Evolutionary conservation across 2,888 invertebrate genomes (phyloP), one percentile per base, ranked within the genome.

Genomic region (Scotopteryx bipunctaria): DNA sequence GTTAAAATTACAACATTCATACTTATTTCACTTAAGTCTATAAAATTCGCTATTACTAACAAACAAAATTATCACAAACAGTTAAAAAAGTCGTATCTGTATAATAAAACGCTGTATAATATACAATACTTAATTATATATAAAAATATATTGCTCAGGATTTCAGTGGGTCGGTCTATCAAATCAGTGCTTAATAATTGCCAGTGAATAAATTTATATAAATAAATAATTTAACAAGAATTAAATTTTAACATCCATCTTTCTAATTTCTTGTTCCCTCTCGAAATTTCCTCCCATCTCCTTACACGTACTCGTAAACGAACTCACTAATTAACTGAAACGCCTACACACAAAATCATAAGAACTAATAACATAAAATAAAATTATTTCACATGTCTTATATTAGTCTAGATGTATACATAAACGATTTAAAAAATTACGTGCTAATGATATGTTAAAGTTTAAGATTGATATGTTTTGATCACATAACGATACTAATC

Each of bases 131-230:
- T 86, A 87, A 81, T 84, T 80, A 83, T 81, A 81, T 87, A 86
- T 86, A 86, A 88, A 88, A 89, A 89, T 87, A 88, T 89, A 89
- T 88, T 88, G 87, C 89, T 89, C 86, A 86, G 80, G 83, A 72
- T 89, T 86, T 69, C 86, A 81, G 77, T 85, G 86, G 85, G 84
- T 86, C 82, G 84, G 85, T 86, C 74, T 80, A 81, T 82, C 73
- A 81, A 86, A 84, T 86, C 87, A 86, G 87, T 86, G 78, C 86
- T 61, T 73, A 72, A 76, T 74, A 75, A 67, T 76, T 73, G 71
- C 66, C 68, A 68, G 74, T 69, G 66, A 58, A 47, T 49, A 53
- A 49, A 55, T 53, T 32, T 64, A 58, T 66, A 67, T 60, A 63
- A 68, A 62, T 62, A 59, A 57, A 51, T 55, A 48, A 54, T 54